Conservation (phyloP, 2,888 invertebrate species). For the Drosophila mettleri region DNA sequence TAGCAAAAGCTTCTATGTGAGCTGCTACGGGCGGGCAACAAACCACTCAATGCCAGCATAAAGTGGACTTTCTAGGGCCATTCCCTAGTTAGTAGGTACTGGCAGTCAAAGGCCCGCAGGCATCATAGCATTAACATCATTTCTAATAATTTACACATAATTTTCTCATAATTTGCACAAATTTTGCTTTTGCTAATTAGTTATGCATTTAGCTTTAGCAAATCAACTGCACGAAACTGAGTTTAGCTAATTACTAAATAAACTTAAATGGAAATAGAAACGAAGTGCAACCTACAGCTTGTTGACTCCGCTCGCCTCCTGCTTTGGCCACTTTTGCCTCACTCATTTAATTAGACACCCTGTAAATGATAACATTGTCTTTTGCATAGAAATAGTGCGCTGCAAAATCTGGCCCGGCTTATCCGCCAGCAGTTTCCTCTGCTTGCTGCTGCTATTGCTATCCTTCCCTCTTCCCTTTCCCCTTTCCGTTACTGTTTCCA, state of each 20-base stretch:
- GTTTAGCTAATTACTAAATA: slow-evolving; percentile 66
- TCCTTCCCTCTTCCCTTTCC: slow-evolving; percentile 2
- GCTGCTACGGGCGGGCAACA: slow-evolving; percentile 6
- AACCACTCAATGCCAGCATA: slow-evolving; percentile 71
- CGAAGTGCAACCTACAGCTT: slow-evolving; percentile 1
- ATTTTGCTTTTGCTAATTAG: slow-evolving; percentile 64
- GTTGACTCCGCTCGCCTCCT: background rate
- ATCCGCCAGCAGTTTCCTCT: slow-evolving; percentile 54
- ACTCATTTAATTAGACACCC: slow-evolving; percentile 67
- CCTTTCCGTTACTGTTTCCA: slow-evolving; percentile 47
- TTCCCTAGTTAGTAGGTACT: slow-evolving; percentile 26
- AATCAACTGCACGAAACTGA: slow-evolving; percentile 33
- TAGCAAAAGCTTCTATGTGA: slow-evolving; percentile 8
- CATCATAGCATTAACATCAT: slow-evolving; percentile 32
- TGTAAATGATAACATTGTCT: slow-evolving; percentile 60
- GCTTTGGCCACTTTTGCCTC: no score
- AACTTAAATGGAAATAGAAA: slow-evolving; percentile 39
- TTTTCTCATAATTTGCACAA: slow-evolving; percentile 57
- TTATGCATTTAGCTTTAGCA: slow-evolving; percentile 51
- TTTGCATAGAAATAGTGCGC: slow-evolving; percentile 36
- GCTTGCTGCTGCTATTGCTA: background rate
- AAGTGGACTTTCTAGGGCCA: slow-evolving; percentile 41
- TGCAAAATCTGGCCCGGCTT: slow-evolving; percentile 26
- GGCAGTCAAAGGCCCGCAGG: slow-evolving; percentile 29
- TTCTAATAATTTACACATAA: slow-evolving; percentile 28